phyloP scores from a whole-genome alignment of 1,140 invertebrate species.

The Neoseiulus cucumeris region DNA sequence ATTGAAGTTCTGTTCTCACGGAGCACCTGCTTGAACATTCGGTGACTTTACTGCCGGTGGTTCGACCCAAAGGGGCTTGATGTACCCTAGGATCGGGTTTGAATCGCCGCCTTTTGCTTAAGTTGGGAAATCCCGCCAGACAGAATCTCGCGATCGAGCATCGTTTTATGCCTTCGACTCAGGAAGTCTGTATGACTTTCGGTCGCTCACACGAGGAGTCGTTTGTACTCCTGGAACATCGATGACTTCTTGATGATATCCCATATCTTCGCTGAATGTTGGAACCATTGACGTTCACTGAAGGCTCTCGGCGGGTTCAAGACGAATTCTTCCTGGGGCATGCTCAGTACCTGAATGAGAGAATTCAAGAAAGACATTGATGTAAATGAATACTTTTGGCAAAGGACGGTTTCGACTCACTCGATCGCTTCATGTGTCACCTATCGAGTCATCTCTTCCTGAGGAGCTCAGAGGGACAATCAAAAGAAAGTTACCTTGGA shows the following conservation, averaged over 20 bases:
- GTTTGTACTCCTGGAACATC: slow-evolving; percentile 10
- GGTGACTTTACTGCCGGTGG: too few relatives aligned
- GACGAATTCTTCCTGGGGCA: not conserved
- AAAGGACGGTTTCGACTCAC: not conserved
- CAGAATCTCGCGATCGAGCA: too few relatives aligned
- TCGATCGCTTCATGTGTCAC: not conserved
- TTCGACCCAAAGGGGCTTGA: too few relatives aligned
- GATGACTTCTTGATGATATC: not conserved
- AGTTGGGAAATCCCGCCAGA: too few relatives aligned
- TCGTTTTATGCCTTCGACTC: too few relatives aligned
- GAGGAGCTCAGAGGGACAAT: not conserved
- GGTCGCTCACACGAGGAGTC: slow-evolving; percentile 2
- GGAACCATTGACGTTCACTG: slow-evolving; percentile 5
- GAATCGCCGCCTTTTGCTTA: too few relatives aligned
- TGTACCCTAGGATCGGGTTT: too few relatives aligned
- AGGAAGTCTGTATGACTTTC: too few relatives aligned
- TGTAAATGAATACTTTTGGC: not conserved
- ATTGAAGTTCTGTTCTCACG: too few relatives aligned
- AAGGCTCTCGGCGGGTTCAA: not conserved
- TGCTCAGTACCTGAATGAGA: not conserved
- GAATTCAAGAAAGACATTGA: not conserved
- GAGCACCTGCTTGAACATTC: too few relatives aligned
- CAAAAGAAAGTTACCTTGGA: not conserved
- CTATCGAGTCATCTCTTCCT: too few relatives aligned
- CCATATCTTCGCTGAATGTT: slow-evolving; percentile 5